phyloP scores from a whole-genome alignment of 2,113 vertebrate species.

The Corydoras sp. region DNA sequence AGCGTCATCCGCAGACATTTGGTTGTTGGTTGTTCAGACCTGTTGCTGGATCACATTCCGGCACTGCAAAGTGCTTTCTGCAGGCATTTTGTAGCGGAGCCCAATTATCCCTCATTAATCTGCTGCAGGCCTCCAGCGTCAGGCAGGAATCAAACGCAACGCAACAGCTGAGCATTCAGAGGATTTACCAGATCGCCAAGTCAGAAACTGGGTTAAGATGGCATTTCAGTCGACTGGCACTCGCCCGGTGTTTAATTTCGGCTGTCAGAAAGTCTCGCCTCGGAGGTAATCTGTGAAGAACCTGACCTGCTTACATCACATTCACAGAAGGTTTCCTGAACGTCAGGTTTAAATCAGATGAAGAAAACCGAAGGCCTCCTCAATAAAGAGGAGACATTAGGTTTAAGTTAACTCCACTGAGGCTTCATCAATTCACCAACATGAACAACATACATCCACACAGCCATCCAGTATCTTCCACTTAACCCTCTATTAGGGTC shows the following conservation, averaged over 20 bases:
- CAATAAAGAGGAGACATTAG: no score
- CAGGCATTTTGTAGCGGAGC: slow-evolving; percentile 27
- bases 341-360: no score
- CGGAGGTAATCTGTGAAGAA: slow-evolving; percentile 13
- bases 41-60: slow-evolving; percentile 6
- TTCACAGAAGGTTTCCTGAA: no score
- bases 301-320: slow-evolving; percentile 20
- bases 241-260: not conserved
- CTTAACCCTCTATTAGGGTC: no score
- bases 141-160: not conserved
- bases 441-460: no score
- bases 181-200: slow-evolving; percentile 27
- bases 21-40: slow-evolving; percentile 2
- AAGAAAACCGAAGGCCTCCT: no score
- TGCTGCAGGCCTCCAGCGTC: slow-evolving; percentile 16
- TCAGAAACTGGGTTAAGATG: slow-evolving; percentile 33
- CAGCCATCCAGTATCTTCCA: no score
- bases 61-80: slow-evolving; percentile 10
- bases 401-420: no score
- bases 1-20: not conserved
- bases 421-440: no score
- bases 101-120: slow-evolving; percentile 40
- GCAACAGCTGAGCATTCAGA: slow-evolving; percentile 13
- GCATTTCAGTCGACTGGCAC: slow-evolving; percentile 5
- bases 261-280: not conserved